Conservation (phyloP, 2,113 vertebrate genomes). For the Thryonomys swinderianus region DNA sequence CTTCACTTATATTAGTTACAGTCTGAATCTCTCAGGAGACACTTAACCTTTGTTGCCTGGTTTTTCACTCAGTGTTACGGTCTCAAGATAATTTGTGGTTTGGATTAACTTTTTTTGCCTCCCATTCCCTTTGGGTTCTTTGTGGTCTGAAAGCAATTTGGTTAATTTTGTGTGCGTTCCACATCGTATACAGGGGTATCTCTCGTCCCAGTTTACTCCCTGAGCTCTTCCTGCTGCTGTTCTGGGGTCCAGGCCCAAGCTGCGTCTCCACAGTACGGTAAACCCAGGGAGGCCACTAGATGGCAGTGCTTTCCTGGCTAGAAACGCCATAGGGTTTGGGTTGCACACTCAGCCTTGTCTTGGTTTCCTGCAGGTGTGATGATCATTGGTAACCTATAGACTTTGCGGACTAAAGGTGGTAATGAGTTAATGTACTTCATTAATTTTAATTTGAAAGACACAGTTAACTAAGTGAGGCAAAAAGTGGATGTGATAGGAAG, state of each 20-base stretch:
- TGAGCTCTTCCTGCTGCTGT: too few species aligned
- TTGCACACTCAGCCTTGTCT: fast-evolving
- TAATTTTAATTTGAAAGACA: neutral
- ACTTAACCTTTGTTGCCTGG: too few species aligned
- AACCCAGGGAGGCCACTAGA: neutral
- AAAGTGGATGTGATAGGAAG: neutral
- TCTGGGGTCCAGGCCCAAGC: neutral
- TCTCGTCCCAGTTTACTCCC: neutral
- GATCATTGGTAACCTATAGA: neutral
- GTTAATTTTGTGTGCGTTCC: neutral
- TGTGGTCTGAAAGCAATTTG: neutral
- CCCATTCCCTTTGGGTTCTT: neutral
- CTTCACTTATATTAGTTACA: neutral
- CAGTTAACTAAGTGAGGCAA: neutral
- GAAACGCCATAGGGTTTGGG: neutral
- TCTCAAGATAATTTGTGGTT: neutral
- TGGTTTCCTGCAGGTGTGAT: neutral
- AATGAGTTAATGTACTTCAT: neutral
- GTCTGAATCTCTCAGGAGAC: neutral
- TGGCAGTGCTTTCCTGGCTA: constrained; percentile 1
- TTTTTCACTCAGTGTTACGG: neutral
- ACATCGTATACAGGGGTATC: fast-evolving
- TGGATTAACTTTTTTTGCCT: neutral
- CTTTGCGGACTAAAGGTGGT: neutral
- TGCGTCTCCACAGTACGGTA: fast-evolving